phyloP scores from a whole-genome alignment of 2,113 vertebrate genomes.

The Salvelinus alpinus region DNA sequence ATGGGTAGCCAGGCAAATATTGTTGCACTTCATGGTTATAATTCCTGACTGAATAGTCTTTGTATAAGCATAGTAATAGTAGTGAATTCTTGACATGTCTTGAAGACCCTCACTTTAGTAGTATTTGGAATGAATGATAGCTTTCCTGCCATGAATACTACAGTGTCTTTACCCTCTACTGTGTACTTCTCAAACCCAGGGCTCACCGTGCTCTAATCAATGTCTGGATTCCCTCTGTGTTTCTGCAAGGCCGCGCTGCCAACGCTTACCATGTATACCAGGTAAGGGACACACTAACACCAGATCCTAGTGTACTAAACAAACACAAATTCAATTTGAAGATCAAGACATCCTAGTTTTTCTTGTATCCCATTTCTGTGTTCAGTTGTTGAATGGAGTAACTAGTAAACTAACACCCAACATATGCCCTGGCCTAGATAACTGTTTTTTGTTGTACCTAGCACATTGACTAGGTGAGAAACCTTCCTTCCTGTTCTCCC shows the following conservation, averaged over 20 bases:
- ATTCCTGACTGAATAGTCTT: too few species aligned
- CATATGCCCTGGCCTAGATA: conserved; percentile 31
- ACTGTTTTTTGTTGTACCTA: conserved; percentile 48
- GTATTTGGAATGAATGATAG: too few species aligned
- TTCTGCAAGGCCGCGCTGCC: conserved; percentile 91
- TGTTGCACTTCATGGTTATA: too few species aligned
- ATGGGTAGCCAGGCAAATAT: too few species aligned
- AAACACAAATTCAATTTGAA: too few species aligned
- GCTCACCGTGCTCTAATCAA: conserved; percentile 96
- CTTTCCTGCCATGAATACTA: too few species aligned
- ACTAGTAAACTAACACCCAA: conserved; percentile 23
- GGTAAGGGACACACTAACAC: conserved; percentile 65
- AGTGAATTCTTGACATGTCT: too few species aligned
- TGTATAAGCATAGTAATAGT: too few species aligned
- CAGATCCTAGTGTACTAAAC: too few species aligned
- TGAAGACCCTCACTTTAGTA: too few species aligned
- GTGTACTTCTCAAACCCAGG: conserved; percentile 70
- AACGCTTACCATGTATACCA: conserved; percentile 98
- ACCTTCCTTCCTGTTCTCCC: conserved; percentile 27
- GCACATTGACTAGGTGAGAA: conserved; percentile 64
- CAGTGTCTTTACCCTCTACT: background rate
- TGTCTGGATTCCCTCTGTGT: conserved; percentile 98
- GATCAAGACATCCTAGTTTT: background rate
- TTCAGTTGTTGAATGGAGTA: conserved; percentile 41
- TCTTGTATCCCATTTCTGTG: conserved; percentile 31